Percentiles rank a stretch among this genome's conserved stretches.
phyloP scores from a whole-genome alignment of 53 echinoderm and acorn worm species.

The Antedon mediterranea region DNA sequence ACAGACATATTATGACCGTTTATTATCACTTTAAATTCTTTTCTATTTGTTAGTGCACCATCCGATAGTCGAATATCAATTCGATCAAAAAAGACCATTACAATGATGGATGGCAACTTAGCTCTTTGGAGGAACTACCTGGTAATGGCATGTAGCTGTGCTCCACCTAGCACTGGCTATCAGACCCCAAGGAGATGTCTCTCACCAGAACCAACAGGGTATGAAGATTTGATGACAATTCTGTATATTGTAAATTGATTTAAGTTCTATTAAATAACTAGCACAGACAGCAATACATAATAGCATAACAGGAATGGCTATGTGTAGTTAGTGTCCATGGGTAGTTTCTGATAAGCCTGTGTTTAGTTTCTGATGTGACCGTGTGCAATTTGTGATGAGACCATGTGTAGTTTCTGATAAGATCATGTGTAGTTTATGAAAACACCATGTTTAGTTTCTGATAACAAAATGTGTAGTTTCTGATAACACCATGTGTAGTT shows the following conservation, averaged over 20 bases:
- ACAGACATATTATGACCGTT: too few relatives aligned
- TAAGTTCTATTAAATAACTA: too few relatives aligned
- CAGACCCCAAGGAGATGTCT: constrained; percentile 85
- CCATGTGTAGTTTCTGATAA: too few relatives aligned
- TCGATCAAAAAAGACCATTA: constrained; percentile 69
- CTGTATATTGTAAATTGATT: too few relatives aligned
- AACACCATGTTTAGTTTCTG: too few relatives aligned
- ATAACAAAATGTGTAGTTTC: too few relatives aligned
- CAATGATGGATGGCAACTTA: constrained; percentile 95
- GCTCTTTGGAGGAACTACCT: constrained; percentile 96
- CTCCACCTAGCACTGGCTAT: constrained; percentile 85
- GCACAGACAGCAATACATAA: neutral
- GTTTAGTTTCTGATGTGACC: too few relatives aligned
- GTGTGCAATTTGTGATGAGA: too few relatives aligned
- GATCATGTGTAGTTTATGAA: too few relatives aligned
- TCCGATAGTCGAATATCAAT: constrained; percentile 92
- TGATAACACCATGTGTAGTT: too few relatives aligned
- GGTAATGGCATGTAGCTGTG: constrained; percentile 95
- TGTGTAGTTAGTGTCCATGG: neutral
- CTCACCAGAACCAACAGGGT: constrained; percentile 89
- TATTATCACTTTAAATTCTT: neutral
- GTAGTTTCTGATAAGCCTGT: too few relatives aligned
- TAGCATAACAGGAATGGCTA: neutral
- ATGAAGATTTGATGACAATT: neutral
- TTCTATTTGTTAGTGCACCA: constrained; percentile 48